Conservation (phyloP, 2,888 invertebrate species). For the Mythimna impura region DNA sequence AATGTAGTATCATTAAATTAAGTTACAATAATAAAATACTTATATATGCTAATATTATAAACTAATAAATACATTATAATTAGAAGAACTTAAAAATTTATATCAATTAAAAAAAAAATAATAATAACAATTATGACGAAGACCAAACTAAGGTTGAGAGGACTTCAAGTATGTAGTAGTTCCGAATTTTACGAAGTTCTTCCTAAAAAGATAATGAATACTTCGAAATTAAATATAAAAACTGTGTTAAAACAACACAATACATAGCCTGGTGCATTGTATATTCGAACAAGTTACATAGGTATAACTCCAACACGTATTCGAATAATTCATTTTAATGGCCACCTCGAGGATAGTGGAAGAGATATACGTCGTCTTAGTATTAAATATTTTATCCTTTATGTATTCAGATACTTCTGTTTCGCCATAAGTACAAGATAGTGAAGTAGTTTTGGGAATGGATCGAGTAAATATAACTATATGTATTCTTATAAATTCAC, state of each 20-base stretch:
- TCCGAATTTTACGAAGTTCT: too few relatives aligned
- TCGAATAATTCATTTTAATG: constrained; percentile 68
- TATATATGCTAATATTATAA: too few relatives aligned
- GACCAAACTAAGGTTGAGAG: too few relatives aligned
- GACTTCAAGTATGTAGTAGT: too few relatives aligned
- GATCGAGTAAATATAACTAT: constrained; percentile 6
- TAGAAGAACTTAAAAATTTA: too few relatives aligned
- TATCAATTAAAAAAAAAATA: too few relatives aligned
- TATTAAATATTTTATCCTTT: constrained; percentile 64
- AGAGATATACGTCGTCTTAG: constrained; percentile 58
- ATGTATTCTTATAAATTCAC: too few relatives aligned
- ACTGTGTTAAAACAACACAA: background rate
- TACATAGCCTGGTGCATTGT: constrained; percentile 30
- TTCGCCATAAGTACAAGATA: constrained; percentile 30
- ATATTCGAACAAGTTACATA: constrained; percentile 45
- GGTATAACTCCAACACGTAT: constrained; percentile 59
- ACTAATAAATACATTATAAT: too few relatives aligned
- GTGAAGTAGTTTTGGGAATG: constrained; percentile 14
- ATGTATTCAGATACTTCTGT: constrained; percentile 55
- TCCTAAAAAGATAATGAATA: too few relatives aligned
- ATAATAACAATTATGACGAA: too few relatives aligned
- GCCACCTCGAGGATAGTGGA: constrained; percentile 62
- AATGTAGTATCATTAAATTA: too few relatives aligned
- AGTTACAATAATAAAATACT: too few relatives aligned
- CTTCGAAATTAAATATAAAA: background rate